These are phyloP conservation scores for Melanogrammus aeglefinus DNA, from an alignment of 2,797 vertebrate species.

Conservation along the genomic window DNA sequence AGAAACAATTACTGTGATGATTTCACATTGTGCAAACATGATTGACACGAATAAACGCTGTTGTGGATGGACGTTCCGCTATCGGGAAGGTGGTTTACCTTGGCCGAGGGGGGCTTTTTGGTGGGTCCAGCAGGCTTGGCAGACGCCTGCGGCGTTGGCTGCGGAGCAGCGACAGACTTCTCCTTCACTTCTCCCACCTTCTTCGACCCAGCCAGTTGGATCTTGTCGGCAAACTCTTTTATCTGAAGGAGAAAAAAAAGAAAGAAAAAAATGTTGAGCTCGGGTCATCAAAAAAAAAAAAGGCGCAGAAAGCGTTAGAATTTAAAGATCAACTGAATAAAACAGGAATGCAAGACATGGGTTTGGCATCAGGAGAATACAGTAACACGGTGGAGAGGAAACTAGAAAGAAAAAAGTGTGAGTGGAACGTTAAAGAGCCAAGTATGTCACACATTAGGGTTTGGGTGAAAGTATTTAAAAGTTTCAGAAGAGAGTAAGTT, in stretches of 20 bases:
- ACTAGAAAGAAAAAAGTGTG: too few relatives aligned
- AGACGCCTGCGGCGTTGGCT: not conserved
- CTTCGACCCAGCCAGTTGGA: constrained; percentile 77
- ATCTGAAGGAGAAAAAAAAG: constrained; percentile 64
- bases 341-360: not conserved
- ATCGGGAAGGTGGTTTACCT: constrained; percentile 1
- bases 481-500: not conserved
- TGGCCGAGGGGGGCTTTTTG: constrained; percentile 9
- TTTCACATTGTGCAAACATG: not conserved
- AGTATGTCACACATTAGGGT: not conserved
- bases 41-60: not conserved
- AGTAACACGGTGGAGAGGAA: not conserved
- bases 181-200: constrained; percentile 67
- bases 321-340: not conserved
- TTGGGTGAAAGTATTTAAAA: not conserved
- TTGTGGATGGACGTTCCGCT: not conserved
- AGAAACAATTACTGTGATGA: not conserved
- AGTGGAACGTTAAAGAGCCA: not conserved
- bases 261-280: not conserved
- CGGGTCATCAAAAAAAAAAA: not conserved
- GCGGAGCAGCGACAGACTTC: constrained; percentile 48
- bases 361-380: not conserved
- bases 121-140: constrained; percentile 10
- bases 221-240: constrained; percentile 86
- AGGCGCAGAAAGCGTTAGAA: not conserved